A percentile compares a stretch with the other conserved stretches of the same genome.
These are phyloP conservation scores for Rhynchophorus ferrugineus DNA, from an alignment of 1,140 invertebrate genomes.

Conservation along the genomic window DNA sequence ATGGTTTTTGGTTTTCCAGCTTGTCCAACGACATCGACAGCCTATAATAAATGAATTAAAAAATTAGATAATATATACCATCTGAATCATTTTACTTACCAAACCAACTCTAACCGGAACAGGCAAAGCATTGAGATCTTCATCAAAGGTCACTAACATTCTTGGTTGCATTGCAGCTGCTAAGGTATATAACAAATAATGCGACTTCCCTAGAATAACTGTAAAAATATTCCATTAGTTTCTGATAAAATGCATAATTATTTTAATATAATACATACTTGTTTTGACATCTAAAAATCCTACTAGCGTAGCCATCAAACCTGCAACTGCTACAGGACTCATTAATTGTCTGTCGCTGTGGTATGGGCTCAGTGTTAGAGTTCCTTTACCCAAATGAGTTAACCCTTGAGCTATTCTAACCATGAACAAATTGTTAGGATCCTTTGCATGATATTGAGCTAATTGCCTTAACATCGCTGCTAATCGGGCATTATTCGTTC, in stretches of 20 bases:
- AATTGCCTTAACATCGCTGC: constrained; percentile 96
- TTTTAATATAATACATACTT: constrained; percentile 53
- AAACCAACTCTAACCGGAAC: constrained; percentile 96
- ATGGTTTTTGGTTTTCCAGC: constrained; percentile 99
- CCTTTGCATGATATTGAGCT: constrained; percentile 96
- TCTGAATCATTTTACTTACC: constrained; percentile 44
- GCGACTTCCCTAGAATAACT: constrained; percentile 92
- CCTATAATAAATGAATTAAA: constrained; percentile 47
- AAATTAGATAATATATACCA: background rate
- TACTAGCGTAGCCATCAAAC: constrained; percentile 83
- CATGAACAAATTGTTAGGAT: constrained; percentile 97
- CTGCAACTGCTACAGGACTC: constrained; percentile 91
- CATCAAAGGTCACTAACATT: constrained; percentile 99
- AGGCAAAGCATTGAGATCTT: constrained; percentile 86
- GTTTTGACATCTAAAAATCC: constrained; percentile 96
- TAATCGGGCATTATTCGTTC: constrained; percentile 78
- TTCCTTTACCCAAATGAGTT: constrained; percentile 97
- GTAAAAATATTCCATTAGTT: too few species aligned
- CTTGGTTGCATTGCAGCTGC: constrained; percentile 97
- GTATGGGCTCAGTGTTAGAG: constrained; percentile 93
- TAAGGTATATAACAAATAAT: constrained; percentile 92
- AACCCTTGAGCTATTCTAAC: constrained; percentile 98
- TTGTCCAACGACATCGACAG: constrained; percentile 98
- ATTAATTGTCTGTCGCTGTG: constrained; percentile 94
- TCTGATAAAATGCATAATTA: constrained; percentile 20